Evolutionary conservation across 2,797 vertebrate species (phyloP), one percentile per base, ranked within the genome.

Genomic region (Microchirus variegatus): DNA sequence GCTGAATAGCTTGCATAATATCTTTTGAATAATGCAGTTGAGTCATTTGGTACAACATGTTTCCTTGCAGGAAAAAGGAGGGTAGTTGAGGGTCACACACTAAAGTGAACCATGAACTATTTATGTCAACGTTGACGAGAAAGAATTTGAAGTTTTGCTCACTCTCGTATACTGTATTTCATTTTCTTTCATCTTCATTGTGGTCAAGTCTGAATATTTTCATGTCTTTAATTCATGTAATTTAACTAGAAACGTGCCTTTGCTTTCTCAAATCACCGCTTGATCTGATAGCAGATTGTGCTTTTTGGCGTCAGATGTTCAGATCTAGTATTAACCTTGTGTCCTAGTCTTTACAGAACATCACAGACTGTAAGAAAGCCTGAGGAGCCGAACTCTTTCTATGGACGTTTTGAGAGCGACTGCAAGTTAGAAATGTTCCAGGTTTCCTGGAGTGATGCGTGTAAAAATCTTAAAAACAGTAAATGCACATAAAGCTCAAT

Each of bases 1-100:
- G 66, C 77, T 76, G 63, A 76, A 75, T 66, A 61, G 58, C 67
- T 74, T 72, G 77, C 70, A 78, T 76, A 78, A 82, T 77, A 56
- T 46, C 50, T 56, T 82, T 53, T 85, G 59, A 85, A 82, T 85
- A 82, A 82, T 77, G 75, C 62, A 85, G 63, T 67, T 61, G 61
- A 73, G 71, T 66, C 56, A 42, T 77, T 10, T 6, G 16, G 55
- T 69, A 71, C 72, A 76, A 37, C 62, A 59, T 78, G 80, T 72
- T 81, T 77, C 61, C 31, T 53, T 63, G 45, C 43, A 52, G 54
- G 45, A 59, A 78, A 77, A 31, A 31, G 65, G 60, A 82, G 62
- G 64, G 65, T 53, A 38, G 40, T 59, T 82, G 63, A 77, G 70
- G 80, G 72, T 72, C 60, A 78, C 36, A 48, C 3, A 17, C 53